Conservation (phyloP, 2,797 vertebrate species). For the Eulemur albifrons region DNA sequence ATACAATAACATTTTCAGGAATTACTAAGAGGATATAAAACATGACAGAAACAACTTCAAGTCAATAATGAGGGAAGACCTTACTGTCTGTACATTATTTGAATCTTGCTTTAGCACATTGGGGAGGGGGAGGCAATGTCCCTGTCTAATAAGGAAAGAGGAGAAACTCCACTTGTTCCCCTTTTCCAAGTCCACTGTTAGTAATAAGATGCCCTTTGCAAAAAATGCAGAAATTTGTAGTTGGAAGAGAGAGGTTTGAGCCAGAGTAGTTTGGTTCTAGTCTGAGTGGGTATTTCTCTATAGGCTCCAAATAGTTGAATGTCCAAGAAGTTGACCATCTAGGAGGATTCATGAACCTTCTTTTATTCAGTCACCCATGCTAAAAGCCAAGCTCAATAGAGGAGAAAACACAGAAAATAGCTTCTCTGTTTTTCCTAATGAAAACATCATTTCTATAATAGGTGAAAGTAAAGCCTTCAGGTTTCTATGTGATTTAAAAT, state of each 20-base stretch:
- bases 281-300: not conserved
- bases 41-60: not conserved
- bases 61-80: not conserved
- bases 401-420: constrained; percentile 5
- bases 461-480: constrained; percentile 48
- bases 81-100: not conserved
- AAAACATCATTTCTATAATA: constrained; percentile 56
- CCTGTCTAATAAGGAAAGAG: not conserved
- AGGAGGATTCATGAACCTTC: not conserved
- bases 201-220: not conserved
- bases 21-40: not conserved
- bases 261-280: not conserved
- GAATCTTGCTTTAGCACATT: not conserved
- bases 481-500: constrained; percentile 57
- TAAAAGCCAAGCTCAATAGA: constrained; percentile 18
- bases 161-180: not conserved
- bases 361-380: not conserved
- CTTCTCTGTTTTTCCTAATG: constrained; percentile 42
- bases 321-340: not conserved
- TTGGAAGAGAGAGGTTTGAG: not conserved
- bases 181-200: not conserved
- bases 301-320: not conserved
- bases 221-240: not conserved
- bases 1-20: not conserved
- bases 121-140: too few relatives aligned